Percentiles rank a stretch among this genome's conserved stretches.
phyloP scores from a whole-genome alignment of 1,140 invertebrate species.

The Pemphigus obesinymphae region DNA sequence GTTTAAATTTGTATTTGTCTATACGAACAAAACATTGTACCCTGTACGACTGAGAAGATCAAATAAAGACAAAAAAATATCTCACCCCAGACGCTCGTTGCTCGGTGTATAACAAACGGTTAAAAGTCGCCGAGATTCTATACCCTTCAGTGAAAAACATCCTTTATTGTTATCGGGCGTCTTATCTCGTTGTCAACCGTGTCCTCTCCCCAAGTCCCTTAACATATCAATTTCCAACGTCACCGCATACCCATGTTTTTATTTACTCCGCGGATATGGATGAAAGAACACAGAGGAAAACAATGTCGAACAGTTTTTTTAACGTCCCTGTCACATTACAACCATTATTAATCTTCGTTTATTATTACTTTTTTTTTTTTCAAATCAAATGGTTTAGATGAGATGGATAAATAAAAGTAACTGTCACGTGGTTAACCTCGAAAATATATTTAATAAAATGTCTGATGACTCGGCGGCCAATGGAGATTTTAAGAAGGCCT shows the following conservation, averaged over 20 bases:
- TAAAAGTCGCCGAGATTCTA: slow-evolving; percentile 11
- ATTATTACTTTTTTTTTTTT: not conserved
- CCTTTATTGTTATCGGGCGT: slow-evolving; percentile 32
- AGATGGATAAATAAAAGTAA: not conserved
- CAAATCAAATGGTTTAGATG: not conserved
- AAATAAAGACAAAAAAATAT: not conserved
- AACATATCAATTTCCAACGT: slow-evolving; percentile 35
- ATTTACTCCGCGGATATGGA: not conserved
- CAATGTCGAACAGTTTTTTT: not conserved
- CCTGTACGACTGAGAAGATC: not conserved
- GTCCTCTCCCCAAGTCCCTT: slow-evolving; percentile 14
- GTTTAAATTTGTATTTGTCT: slow-evolving; percentile 12
- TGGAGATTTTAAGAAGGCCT: not conserved
- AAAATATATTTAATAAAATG: not conserved
- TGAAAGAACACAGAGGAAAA: slow-evolving; percentile 8
- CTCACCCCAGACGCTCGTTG: not conserved
- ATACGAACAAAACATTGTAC: not conserved
- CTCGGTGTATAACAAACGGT: slow-evolving; percentile 18
- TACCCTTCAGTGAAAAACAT: slow-evolving; percentile 17
- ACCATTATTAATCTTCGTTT: slow-evolving; percentile 28
- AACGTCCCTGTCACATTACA: not conserved
- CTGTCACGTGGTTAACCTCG: not conserved
- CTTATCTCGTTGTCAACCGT: slow-evolving; percentile 29
- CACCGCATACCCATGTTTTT: not conserved
- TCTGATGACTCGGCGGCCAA: not conserved